phyloP scores from a whole-genome alignment of 2,797 vertebrate species.

The Tamandua tetradactyla region DNA sequence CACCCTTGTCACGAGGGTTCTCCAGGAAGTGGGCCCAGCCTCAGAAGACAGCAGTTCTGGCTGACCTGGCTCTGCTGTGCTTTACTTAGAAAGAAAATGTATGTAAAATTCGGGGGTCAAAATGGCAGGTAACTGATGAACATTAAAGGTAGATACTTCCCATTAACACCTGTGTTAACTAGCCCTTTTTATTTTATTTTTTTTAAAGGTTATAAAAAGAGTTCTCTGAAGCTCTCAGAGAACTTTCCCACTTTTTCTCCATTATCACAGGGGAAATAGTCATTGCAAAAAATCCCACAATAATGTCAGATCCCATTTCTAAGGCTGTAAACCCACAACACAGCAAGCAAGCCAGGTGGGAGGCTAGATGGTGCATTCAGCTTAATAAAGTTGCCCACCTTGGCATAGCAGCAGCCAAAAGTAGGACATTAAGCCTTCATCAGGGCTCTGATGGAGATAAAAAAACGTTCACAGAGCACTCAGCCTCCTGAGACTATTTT shows the following conservation, averaged over 20 bases:
- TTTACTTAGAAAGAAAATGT: background rate
- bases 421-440: background rate
- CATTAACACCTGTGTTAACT: background rate
- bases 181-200: no score
- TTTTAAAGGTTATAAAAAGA: no score
- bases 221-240: background rate
- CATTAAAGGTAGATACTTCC: background rate
- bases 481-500: background rate
- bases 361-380: background rate
- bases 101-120: background rate
- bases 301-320: background rate
- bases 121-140: background rate
- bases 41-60: background rate
- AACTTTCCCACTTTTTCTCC: background rate
- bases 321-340: background rate
- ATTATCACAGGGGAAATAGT: background rate
- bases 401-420: background rate
- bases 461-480: background rate
- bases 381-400: background rate
- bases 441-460: background rate
- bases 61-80: background rate
- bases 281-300: background rate
- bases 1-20: background rate
- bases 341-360: background rate
- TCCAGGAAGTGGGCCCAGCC: slow-evolving; percentile 26